phyloP scores from a whole-genome alignment of 2,113 vertebrate genomes.

The Hyperopisus bebe region DNA sequence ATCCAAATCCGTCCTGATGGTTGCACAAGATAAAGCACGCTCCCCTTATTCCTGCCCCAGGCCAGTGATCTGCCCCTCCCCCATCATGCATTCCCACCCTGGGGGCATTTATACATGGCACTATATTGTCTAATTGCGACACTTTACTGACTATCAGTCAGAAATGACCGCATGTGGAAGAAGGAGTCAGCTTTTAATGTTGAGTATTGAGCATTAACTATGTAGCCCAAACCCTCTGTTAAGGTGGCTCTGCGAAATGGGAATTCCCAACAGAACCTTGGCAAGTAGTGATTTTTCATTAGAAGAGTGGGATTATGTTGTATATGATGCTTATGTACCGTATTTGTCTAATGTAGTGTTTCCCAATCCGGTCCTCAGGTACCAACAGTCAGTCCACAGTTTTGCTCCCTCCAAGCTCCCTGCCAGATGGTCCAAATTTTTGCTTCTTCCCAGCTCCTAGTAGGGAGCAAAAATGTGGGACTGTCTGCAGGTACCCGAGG shows the following conservation, averaged over 20 bases:
- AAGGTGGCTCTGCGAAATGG: not conserved
- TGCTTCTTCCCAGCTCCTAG: too few relatives aligned
- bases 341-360: not conserved
- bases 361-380: not conserved
- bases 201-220: not conserved
- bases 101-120: not conserved
- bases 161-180: not conserved
- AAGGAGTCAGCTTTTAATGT: not conserved
- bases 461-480: not conserved
- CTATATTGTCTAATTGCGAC: not conserved
- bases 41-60: not conserved
- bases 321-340: not conserved
- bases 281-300: not conserved
- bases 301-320: not conserved
- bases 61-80: not conserved
- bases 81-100: not conserved
- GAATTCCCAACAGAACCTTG: not conserved
- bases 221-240: not conserved
- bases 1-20: not conserved
- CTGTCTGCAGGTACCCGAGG: not conserved
- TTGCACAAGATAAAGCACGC: not conserved
- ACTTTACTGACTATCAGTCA: not conserved
- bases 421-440: not conserved
- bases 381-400: not conserved
- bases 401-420: not conserved